These are phyloP conservation scores for Caenorhabditis sp. DNA, from an alignment of 2,888 invertebrate genomes.

Conservation along the genomic window DNA sequence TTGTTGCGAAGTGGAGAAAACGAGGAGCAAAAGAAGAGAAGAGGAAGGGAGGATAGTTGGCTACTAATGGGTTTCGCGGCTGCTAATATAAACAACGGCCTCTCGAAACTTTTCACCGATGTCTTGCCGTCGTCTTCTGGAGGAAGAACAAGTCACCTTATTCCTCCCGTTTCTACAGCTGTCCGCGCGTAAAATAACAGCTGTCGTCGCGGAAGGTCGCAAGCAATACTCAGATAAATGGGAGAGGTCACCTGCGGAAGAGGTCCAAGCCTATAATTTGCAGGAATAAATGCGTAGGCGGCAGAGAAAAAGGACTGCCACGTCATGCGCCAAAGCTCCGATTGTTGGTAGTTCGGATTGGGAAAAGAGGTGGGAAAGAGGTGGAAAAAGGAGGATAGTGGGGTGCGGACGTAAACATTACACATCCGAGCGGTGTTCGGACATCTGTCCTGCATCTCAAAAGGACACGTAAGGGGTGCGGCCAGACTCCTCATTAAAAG, in stretches of 20 bases:
- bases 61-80: constrained; percentile 53
- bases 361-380: background rate
- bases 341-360: constrained; percentile 16
- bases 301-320: background rate
- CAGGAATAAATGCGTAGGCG: constrained; percentile 4
- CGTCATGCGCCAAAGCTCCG: constrained; percentile 10
- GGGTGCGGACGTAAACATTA: constrained; percentile 34
- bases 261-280: constrained; percentile 36
- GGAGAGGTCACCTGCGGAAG: constrained; percentile 35
- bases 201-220: constrained; percentile 31
- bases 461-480: constrained; percentile 16
- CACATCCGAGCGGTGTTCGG: constrained; percentile 15
- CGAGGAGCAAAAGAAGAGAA: constrained; percentile 9
- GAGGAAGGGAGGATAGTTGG: constrained; percentile 43
- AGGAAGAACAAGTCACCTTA: background rate
- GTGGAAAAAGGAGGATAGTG: background rate
- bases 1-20: constrained; percentile 43
- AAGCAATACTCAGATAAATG: constrained; percentile 18
- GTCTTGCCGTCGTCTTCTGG: constrained; percentile 15
- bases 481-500: constrained; percentile 18
- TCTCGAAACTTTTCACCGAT: constrained; percentile 39
- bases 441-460: constrained; percentile 33
- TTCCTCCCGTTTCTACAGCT: constrained; percentile 23
- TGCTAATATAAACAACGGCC: constrained; percentile 51
- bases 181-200: constrained; percentile 37